Evolutionary conservation across 1,140 invertebrate genomes (phyloP).

Genomic region (Venustaconcha ellipsiformis): DNA sequence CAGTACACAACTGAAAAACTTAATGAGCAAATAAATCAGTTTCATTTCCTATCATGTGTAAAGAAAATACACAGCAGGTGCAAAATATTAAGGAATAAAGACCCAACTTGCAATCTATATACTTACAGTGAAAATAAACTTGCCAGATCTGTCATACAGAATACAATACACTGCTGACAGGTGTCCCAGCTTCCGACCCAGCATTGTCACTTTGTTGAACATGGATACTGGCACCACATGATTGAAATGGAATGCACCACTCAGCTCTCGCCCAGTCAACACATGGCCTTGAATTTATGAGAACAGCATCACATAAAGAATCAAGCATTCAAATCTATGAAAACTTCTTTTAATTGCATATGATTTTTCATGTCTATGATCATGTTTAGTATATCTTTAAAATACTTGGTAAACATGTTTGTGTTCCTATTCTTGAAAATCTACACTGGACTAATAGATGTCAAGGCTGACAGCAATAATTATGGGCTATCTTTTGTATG

Average conservation of each 20-base stretch:
- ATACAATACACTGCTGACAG: conserved; percentile 97
- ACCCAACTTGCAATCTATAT: too few relatives aligned
- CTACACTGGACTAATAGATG: too few relatives aligned
- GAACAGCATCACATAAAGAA: conserved; percentile 15
- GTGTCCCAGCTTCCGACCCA: conserved; percentile 90
- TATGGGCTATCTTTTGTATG: too few relatives aligned
- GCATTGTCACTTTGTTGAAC: conserved; percentile 80
- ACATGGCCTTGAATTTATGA: conserved; percentile 74
- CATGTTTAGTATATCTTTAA: too few relatives aligned
- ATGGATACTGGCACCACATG: conserved; percentile 79
- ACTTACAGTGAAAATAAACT: conserved; percentile 90
- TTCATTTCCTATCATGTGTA: not conserved
- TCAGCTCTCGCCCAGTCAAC: conserved; percentile 78
- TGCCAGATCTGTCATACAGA: conserved; percentile 91
- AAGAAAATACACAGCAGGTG: too few relatives aligned
- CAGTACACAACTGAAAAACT: not conserved
- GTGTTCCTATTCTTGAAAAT: too few relatives aligned
- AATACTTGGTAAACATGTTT: too few relatives aligned
- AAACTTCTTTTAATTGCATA: conserved; percentile 1
- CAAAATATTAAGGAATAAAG: not conserved
- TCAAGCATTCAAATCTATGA: not conserved
- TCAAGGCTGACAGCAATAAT: too few relatives aligned
- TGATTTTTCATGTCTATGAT: not conserved
- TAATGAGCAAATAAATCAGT: not conserved
- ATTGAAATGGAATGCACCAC: conserved; percentile 72